These are phyloP conservation scores for Lapara coniferarum DNA, from an alignment of 2,888 invertebrate species.

Conservation along the genomic window DNA sequence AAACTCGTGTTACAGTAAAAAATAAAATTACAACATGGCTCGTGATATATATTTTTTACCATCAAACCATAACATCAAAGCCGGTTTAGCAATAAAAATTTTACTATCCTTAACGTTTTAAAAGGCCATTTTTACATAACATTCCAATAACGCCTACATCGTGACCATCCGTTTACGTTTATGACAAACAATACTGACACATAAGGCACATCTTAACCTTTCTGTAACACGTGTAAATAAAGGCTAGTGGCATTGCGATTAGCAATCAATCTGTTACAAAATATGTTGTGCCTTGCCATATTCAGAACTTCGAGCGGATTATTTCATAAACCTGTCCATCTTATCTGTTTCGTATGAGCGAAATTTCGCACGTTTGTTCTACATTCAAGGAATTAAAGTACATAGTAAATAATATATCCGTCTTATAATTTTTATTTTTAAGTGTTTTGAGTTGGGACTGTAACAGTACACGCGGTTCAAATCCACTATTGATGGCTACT, in stretches of 20 bases:
- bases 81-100: not conserved
- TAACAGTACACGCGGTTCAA: no score
- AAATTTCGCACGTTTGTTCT: not conserved
- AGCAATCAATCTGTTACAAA: slow-evolving; percentile 11
- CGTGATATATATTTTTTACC: no score
- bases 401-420: no score
- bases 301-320: not conserved
- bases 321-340: not conserved
- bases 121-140: not conserved
- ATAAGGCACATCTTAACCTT: not conserved
- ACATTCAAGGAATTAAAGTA: no score
- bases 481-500: no score
- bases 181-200: not conserved
- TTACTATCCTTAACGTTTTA: not conserved
- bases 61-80: not conserved
- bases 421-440: no score
- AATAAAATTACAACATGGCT: no score
- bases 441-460: no score
- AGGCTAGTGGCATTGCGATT: not conserved
- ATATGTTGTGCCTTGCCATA: not conserved
- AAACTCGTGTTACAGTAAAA: no score
- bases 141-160: not conserved
- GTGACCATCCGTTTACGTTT: not conserved
- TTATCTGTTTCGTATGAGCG: not conserved
- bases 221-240: not conserved